phyloP scores from a whole-genome alignment of 2,888 invertebrate genomes.

The Chelonus formosanus region DNA sequence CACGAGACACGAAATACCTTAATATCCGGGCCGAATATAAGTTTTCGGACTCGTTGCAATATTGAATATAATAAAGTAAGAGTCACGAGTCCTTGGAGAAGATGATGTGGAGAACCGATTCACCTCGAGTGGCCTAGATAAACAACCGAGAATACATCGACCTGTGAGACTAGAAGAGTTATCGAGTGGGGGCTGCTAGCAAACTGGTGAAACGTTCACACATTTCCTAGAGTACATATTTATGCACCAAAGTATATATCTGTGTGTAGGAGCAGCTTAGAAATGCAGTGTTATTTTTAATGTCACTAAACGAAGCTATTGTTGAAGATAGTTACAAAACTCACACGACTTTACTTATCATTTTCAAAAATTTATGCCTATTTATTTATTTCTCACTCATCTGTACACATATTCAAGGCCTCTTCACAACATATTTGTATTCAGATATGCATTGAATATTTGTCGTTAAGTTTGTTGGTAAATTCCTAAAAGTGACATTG shows the following conservation, averaged over 20 bases:
- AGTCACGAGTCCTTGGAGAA: slow-evolving; percentile 18
- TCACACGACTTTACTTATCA: too few species aligned
- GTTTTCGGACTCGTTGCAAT: slow-evolving; percentile 2
- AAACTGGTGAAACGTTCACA: slow-evolving; percentile 41
- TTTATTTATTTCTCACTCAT: too few species aligned
- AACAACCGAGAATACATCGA: slow-evolving; percentile 66
- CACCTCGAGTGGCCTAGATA: slow-evolving; percentile 65
- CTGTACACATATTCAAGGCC: too few species aligned
- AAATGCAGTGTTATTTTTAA: slow-evolving; percentile 12
- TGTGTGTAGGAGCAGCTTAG: not conserved
- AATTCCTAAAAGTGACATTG: too few species aligned
- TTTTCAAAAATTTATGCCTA: too few species aligned
- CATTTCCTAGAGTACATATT: slow-evolving; percentile 2
- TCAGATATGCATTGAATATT: too few species aligned
- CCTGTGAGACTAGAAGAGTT: slow-evolving; percentile 46
- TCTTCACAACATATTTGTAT: too few species aligned
- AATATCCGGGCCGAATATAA: slow-evolving; percentile 1
- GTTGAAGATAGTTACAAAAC: too few species aligned
- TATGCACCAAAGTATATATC: slow-evolving; percentile 4
- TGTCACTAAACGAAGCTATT: too few species aligned
- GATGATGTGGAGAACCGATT: slow-evolving; percentile 46
- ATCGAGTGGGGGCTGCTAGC: slow-evolving; percentile 17
- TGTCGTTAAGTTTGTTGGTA: too few species aligned
- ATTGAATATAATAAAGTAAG: not conserved
- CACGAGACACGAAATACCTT: slow-evolving; percentile 32